A percentile compares a stretch with the other conserved stretches of the same genome.
Evolutionary conservation across 2,888 invertebrate genomes (phyloP).

Genomic region (Dasysyrphus tricinctus): DNA sequence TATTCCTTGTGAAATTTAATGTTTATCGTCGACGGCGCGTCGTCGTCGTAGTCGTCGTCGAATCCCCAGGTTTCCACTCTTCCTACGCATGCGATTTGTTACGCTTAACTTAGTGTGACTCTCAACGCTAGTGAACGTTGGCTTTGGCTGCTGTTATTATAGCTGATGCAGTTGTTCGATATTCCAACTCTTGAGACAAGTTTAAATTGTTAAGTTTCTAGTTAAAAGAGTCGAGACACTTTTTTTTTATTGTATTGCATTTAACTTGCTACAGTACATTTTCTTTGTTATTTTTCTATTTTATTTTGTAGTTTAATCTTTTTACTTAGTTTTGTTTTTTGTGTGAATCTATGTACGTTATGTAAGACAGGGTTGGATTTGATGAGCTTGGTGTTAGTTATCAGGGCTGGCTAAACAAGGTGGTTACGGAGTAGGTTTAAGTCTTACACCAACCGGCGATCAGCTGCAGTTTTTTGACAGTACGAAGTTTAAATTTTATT

Average conservation of each 20-base stretch:
- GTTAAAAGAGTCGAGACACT: slow-evolving; percentile 40
- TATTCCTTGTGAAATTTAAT: slow-evolving; percentile 49
- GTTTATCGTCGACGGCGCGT: slow-evolving; percentile 8
- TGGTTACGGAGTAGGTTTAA: too few relatives aligned
- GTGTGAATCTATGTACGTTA: too few relatives aligned
- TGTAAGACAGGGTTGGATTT: background rate
- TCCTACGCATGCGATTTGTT: slow-evolving; percentile 75
- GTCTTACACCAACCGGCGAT: too few relatives aligned
- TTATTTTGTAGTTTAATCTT: slow-evolving; percentile 31
- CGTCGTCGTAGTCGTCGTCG: slow-evolving; percentile 5
- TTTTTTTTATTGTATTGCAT: slow-evolving; percentile 7
- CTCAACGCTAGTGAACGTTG: slow-evolving; percentile 15
- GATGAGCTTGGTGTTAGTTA: background rate
- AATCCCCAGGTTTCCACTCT: slow-evolving; percentile 63
- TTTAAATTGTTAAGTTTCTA: slow-evolving; percentile 34
- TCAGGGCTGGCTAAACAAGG: too few relatives aligned
- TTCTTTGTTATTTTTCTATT: slow-evolving; percentile 57
- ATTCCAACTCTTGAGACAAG: slow-evolving; percentile 36
- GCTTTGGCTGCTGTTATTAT: background rate
- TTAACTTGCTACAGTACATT: slow-evolving; percentile 30
- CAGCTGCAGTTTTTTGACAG: too few relatives aligned
- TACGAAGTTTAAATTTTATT: too few relatives aligned
- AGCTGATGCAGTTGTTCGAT: slow-evolving; percentile 32
- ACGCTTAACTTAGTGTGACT: slow-evolving; percentile 67
- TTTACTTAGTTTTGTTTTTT: background rate